Conservation (phyloP, 1,140 invertebrate species). For the Zelostemma sp. region DNA sequence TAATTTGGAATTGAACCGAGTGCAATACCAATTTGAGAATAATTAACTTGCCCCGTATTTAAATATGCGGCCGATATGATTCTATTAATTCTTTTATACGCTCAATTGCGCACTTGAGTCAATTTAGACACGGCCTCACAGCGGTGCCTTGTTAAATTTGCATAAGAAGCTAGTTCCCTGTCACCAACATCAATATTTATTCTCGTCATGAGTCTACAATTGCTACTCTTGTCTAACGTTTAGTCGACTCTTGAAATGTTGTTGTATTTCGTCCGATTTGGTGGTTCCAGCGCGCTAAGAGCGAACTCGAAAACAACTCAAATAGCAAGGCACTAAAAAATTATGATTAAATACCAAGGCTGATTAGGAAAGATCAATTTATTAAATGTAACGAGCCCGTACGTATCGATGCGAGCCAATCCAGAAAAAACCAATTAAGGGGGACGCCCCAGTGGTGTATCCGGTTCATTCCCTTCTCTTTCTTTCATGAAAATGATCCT, state of each 20-base stretch:
- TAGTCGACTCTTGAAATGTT: too few species aligned
- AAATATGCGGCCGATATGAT: too few species aligned
- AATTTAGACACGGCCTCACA: conserved; percentile 1
- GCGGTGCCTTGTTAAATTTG: background rate
- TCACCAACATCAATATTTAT: conserved; percentile 2
- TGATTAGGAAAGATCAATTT: conserved; percentile 23
- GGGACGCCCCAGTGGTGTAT: background rate
- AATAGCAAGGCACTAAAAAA: too few species aligned
- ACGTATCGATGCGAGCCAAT: conserved; percentile 10
- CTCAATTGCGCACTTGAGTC: background rate
- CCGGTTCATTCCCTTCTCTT: background rate
- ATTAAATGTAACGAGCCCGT: background rate
- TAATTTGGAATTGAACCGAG: too few species aligned
- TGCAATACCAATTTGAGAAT: too few species aligned
- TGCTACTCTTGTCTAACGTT: background rate
- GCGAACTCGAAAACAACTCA: too few species aligned
- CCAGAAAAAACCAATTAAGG: conserved; percentile 4
- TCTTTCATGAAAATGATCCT: conserved; percentile 2
- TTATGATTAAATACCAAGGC: background rate
- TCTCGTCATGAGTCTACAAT: background rate
- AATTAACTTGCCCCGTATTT: too few species aligned
- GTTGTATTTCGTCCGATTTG: too few species aligned
- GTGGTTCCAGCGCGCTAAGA: too few species aligned
- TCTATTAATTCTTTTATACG: background rate
- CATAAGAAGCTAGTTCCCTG: background rate